phyloP scores from a whole-genome alignment of 2,113 vertebrate genomes.

The Abramis brama region DNA sequence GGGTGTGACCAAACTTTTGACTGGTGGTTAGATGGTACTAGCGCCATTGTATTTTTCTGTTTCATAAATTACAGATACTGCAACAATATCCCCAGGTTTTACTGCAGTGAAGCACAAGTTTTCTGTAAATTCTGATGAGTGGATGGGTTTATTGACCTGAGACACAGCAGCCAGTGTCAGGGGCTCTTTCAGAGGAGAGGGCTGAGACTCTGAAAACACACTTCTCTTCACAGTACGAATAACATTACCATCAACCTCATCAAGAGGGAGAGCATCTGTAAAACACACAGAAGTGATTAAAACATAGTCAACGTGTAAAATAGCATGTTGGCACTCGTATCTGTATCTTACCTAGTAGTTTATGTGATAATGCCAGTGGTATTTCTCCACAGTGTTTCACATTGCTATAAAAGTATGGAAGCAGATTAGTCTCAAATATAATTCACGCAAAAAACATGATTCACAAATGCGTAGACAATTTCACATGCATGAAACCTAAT shows the following conservation, averaged over 20 bases:
- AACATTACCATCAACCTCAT: slow-evolving; percentile 75
- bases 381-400: background rate
- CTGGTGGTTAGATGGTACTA: background rate
- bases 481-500: no score
- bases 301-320: background rate
- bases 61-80: no score
- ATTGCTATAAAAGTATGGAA: background rate
- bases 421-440: no score
- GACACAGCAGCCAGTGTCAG: slow-evolving; percentile 78
- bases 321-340: background rate
- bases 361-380: slow-evolving; percentile 12
- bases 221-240: slow-evolving; percentile 79
- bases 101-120: no score
- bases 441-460: no score
- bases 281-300: background rate
- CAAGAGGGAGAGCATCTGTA: slow-evolving; percentile 77
- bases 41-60: background rate
- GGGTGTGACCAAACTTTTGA: background rate
- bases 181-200: slow-evolving; percentile 79
- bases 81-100: no score
- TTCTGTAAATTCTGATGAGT: no score
- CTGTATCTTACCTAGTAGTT: background rate
- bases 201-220: slow-evolving; percentile 79
- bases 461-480: no score
- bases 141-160: slow-evolving; percentile 67